Conservation (phyloP, 1,140 invertebrate species). For the Diuraphis noxia region DNA sequence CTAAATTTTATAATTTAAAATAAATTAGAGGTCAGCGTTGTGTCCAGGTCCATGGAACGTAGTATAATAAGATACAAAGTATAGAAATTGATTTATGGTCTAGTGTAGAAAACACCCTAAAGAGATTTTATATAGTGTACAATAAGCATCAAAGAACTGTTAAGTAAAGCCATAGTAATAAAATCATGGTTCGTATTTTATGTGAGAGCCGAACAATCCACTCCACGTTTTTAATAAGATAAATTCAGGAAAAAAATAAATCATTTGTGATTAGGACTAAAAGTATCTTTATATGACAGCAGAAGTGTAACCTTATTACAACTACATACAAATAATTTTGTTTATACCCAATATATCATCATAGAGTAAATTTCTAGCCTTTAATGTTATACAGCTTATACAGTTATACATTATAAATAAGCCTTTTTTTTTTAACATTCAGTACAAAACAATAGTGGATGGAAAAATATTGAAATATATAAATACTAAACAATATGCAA, state of each 20-base stretch:
- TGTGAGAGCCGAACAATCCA: neutral
- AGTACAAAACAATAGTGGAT: neutral
- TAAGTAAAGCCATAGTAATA: conserved; percentile 21
- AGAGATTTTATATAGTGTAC: conserved; percentile 24
- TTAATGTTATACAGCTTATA: too few species aligned
- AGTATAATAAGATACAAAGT: conserved; percentile 31
- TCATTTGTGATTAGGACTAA: neutral
- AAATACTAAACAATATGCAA: neutral
- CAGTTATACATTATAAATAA: neutral
- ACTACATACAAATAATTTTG: neutral
- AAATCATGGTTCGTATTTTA: neutral
- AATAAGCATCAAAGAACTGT: conserved; percentile 17
- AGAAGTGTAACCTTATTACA: conserved; percentile 3
- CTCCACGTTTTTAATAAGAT: conserved; percentile 4
- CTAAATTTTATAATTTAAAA: neutral
- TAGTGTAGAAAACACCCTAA: conserved; percentile 33
- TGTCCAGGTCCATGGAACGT: neutral
- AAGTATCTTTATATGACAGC: neutral
- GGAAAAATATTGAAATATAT: neutral
- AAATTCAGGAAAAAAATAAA: neutral
- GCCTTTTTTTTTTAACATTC: neutral
- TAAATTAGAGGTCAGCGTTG: neutral
- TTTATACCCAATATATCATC: neutral
- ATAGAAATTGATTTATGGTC: conserved; percentile 16
- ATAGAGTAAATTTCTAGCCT: neutral